phyloP scores from a whole-genome alignment of 1,140 invertebrate genomes.

The Polyergus mexicanus region DNA sequence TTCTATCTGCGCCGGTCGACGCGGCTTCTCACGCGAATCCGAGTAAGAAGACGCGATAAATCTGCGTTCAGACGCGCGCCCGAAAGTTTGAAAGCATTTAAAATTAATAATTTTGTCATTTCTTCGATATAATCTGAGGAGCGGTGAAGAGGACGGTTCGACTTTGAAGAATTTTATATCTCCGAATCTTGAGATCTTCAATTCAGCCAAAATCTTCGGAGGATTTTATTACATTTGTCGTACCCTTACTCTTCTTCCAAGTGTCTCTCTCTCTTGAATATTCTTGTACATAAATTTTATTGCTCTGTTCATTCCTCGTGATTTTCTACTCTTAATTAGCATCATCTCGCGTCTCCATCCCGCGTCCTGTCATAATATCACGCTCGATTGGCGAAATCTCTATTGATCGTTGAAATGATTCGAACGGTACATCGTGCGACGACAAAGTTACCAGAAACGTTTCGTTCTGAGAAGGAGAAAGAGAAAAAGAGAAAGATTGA shows the following conservation, averaged over 20 bases:
- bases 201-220: background rate
- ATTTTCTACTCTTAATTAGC: constrained; percentile 54
- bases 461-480: background rate
- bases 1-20: background rate
- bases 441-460: constrained; percentile 45
- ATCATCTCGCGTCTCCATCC: constrained; percentile 23
- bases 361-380: background rate
- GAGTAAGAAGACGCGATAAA: background rate
- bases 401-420: constrained; percentile 21
- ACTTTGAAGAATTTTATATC: background rate
- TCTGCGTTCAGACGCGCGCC: background rate
- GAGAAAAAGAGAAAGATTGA: background rate
- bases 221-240: background rate
- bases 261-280: background rate
- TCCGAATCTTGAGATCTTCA: background rate
- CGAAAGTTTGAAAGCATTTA: background rate
- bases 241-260: background rate
- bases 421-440: constrained; percentile 28
- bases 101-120: background rate
- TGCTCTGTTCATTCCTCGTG: constrained; percentile 11
- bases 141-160: background rate
- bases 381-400: constrained; percentile 36
- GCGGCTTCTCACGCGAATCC: background rate
- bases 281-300: constrained; percentile 52
- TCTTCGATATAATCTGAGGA: background rate